Evolutionary conservation across 2,888 invertebrate species (phyloP).

Genomic region (Lepidochrysops patricia): DNA sequence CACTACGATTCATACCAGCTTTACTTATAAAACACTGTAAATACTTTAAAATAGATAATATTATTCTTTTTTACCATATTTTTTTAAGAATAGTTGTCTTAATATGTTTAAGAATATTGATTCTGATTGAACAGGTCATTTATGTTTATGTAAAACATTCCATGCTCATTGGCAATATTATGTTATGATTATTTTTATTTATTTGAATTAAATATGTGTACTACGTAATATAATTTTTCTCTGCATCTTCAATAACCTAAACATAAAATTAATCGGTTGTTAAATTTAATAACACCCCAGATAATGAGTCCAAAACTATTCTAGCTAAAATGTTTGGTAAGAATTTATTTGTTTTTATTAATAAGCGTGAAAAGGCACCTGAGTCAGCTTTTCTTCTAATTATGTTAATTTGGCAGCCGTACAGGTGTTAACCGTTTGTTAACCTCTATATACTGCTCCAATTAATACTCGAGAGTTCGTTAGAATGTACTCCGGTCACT

Average conservation of each 20-base stretch:
- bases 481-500: not conserved
- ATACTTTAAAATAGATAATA: too few relatives aligned
- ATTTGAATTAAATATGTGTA: too few relatives aligned
- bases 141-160: too few relatives aligned
- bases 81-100: too few relatives aligned
- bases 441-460: slow-evolving; percentile 6
- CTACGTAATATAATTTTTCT: too few relatives aligned
- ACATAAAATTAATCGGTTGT: not conserved
- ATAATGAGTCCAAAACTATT: not conserved
- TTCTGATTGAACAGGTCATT: too few relatives aligned
- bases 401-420: slow-evolving; percentile 11
- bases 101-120: too few relatives aligned
- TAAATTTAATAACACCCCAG: not conserved
- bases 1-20: not conserved
- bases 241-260: too few relatives aligned
- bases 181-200: too few relatives aligned
- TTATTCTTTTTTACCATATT: too few relatives aligned
- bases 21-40: not conserved
- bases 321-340: not conserved
- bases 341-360: slow-evolving; percentile 5
- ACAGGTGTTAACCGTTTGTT: slow-evolving; percentile 7
- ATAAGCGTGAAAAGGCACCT: not conserved
- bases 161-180: too few relatives aligned
- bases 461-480: not conserved
- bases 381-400: slow-evolving; percentile 6